Conservation (phyloP, 1,140 invertebrate species). For the Bombus difficillimus region DNA sequence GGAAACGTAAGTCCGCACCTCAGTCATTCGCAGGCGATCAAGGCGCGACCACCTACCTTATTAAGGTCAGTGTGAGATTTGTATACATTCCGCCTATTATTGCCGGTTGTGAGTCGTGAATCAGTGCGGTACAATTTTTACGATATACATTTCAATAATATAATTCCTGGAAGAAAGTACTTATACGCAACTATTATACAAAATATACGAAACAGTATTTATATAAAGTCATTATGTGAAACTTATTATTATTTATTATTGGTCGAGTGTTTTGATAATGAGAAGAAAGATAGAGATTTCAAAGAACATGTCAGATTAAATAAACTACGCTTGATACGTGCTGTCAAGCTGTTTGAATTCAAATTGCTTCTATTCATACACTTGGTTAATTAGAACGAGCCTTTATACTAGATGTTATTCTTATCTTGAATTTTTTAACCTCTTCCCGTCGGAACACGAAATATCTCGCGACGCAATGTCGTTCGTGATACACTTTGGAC, state of each 20-base stretch:
- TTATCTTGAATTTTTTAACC: not conserved
- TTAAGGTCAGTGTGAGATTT: slow-evolving; percentile 59
- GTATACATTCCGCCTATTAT: not conserved
- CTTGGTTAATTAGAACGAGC: not conserved
- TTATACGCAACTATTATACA: too few relatives aligned
- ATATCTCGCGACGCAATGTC: too few relatives aligned
- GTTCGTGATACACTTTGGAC: too few relatives aligned
- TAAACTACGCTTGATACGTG: too few relatives aligned
- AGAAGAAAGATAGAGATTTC: too few relatives aligned
- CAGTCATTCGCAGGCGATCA: slow-evolving; percentile 69
- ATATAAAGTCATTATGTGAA: too few relatives aligned
- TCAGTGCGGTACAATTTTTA: not conserved
- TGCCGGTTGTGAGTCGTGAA: not conserved
- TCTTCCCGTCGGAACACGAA: too few relatives aligned
- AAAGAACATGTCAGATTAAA: not conserved
- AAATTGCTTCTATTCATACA: not conserved
- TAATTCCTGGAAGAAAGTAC: not conserved
- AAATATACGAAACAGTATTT: too few relatives aligned
- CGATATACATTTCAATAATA: not conserved
- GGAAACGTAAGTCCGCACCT: slow-evolving; percentile 53
- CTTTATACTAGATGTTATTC: not conserved
- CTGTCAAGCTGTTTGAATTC: not conserved
- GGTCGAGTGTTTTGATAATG: not conserved
- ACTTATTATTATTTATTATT: not conserved
- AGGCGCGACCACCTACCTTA: slow-evolving; percentile 40